Percentiles rank a stretch among this genome's conserved stretches.
Conservation (phyloP, 1,140 invertebrate genomes). For the Conus betulinus region DNA sequence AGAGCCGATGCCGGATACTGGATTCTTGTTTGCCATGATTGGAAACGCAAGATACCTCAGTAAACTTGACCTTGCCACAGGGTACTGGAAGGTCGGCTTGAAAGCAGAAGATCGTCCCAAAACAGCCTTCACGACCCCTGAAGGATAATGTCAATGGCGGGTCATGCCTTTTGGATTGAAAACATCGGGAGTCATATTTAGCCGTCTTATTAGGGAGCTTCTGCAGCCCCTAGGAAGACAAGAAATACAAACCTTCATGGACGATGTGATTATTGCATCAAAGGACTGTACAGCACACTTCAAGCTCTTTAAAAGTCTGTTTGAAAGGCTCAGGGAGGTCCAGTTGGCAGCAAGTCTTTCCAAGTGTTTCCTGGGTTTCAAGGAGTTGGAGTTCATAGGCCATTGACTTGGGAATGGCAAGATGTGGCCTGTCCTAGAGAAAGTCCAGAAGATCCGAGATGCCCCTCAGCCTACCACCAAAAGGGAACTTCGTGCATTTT, state of each 20-base stretch:
- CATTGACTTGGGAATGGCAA: constrained; percentile 53
- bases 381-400: constrained; percentile 41
- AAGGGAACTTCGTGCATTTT: constrained; percentile 64
- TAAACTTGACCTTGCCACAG: constrained; percentile 49
- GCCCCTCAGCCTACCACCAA: constrained; percentile 34
- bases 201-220: not conserved
- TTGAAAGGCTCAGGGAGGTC: constrained; percentile 36
- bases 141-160: constrained; percentile 44
- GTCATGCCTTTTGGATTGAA: too few species aligned
- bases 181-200: too few species aligned
- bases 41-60: constrained; percentile 21
- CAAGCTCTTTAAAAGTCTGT: constrained; percentile 26
- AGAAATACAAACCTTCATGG: constrained; percentile 47
- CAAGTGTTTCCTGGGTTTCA: constrained; percentile 44
- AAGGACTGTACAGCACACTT: not conserved
- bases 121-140: constrained; percentile 45
- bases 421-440: constrained; percentile 63
- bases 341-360: constrained; percentile 39
- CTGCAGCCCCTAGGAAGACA: too few species aligned
- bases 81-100: constrained; percentile 53
- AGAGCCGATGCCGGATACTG: constrained; percentile 53
- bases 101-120: constrained; percentile 2
- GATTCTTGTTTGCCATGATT: constrained; percentile 47
- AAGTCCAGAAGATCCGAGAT: constrained; percentile 70
- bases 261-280: constrained; percentile 50